Base-by-base conservation (phyloP, 2,797 vertebrate species). In the Phylloscopus collybita region DNA sequence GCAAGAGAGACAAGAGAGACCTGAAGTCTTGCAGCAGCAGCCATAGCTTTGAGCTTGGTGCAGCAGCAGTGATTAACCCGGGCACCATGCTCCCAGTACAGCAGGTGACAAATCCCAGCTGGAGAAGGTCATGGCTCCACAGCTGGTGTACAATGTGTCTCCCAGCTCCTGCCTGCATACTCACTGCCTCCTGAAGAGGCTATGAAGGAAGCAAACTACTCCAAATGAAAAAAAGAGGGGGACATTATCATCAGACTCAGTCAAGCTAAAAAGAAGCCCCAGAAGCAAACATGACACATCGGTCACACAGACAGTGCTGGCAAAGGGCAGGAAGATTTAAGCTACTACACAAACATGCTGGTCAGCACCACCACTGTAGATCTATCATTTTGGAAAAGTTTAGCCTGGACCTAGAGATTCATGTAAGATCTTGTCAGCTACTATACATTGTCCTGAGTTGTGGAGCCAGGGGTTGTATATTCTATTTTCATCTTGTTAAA, bases 381-480 rank as follows among this genome's bases (percentile, higher is more conserved):
- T 7, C n/a, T 64, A 21, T 74, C 22, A 45, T 30, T 81, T 20
- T n/a, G 6, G 25, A 44, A 65, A 88, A 32, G 40, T 65, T 81
- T 6, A 45, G 12, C 32, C 34, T 56, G 27, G 10, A 57, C 40
- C 50, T 18, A 51, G 16, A 79, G 20, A 66, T 53, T 61, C 34
- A 42, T 0, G 1, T 34, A 74, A 72, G 40, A 54, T 36, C 27
- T 47, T 71, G n/a, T 0, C 50, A 53, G 21, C 0, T 69, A 26
- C 32, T 56, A 16, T 79, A 60, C n/a, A 27, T 26, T 34, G 34
- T 34, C 34, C 34, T 34, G 34, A 34, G 34, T 34, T 34, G 34
- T 34, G 34, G 34, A 34, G 34, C 34, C 34, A 34, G 34, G 34
- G 34, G 34, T 34, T 34, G 34, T 34, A 34, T 34, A 34, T 34